Evolutionary conservation across 2,113 vertebrate genomes (phyloP), one percentile per base, ranked within the genome.

Genomic region (Manacus vitellinus): DNA sequence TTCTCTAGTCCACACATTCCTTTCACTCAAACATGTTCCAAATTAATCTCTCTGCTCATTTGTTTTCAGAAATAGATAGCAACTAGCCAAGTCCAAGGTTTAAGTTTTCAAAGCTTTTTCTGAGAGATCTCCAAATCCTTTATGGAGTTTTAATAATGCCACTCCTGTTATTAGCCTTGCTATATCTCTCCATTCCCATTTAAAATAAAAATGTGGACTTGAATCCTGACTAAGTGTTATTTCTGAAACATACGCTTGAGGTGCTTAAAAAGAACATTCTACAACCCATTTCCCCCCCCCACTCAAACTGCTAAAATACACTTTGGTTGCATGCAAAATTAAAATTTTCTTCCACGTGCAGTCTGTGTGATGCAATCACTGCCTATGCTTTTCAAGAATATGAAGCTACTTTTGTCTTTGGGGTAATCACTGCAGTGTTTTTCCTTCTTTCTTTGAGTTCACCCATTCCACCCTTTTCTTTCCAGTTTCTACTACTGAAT

Each of bases 21-120:
- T 52, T 78, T 54, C 1, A 1, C 22, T 19, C 16, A 65, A 30
- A 37, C 0, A 0, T 10, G 8, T 13, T 41, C 61, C 35, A 22
- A 77, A 31, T 10, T 17, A 7, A 8, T 47, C 31, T 37, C 55
- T 51, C 16, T 8, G 28, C 20, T 68, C 30, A n/a, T n/a, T 39
- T 13, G 14, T 37, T 71, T 52, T 21, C 58, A 76, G 22, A 76
- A 33, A 14, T 27, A 75, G 41, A 46, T 24, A 46, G 30, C 43
- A 23, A 14, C 51, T 80, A 46, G 41, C 46, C 9, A 67, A 91
- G 8, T 59, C 44, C 49, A 85, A 91, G 35, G 8, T 28, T 89
- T 73, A 67, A 22, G 3, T 37, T 74, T 71, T 19, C 43, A 77
- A 81, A 47, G 21, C 3, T 74, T 72, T 86, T 62, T 65, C 68